phyloP scores from a whole-genome alignment of 2,888 invertebrate species.

The Aphidius colemani region DNA sequence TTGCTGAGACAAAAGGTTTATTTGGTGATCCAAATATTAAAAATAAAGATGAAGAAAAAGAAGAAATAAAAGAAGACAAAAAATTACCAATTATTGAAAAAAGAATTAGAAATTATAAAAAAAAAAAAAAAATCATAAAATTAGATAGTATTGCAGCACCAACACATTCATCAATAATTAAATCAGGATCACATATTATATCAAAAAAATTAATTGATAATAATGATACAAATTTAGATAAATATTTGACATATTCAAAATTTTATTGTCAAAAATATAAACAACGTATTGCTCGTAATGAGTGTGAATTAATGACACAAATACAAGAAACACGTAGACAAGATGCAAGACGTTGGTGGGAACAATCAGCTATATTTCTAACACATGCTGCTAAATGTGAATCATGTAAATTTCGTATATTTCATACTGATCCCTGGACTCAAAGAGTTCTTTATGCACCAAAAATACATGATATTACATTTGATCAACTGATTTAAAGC shows the following conservation, averaged over 20 bases:
- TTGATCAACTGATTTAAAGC: slow-evolving; percentile 16
- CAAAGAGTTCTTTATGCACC: slow-evolving; percentile 43
- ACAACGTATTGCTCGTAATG: slow-evolving; percentile 38
- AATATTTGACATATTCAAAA: background rate
- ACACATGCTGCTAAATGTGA: slow-evolving; percentile 35
- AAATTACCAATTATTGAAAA: slow-evolving; percentile 29
- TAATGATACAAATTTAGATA: background rate
- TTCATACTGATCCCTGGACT: slow-evolving; percentile 46
- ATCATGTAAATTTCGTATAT: slow-evolving; percentile 39
- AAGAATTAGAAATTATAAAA: slow-evolving; percentile 30
- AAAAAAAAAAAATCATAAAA: slow-evolving; percentile 22
- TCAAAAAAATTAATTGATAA: slow-evolving; percentile 18
- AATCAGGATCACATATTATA: slow-evolving; percentile 41
- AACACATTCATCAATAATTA: slow-evolving; percentile 69
- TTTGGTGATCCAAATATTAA: slow-evolving; percentile 64
- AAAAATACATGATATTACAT: slow-evolving; percentile 38
- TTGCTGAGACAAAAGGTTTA: slow-evolving; percentile 79
- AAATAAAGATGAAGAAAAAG: slow-evolving; percentile 38
- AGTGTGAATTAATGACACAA: slow-evolving; percentile 37
- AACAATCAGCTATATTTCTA: slow-evolving; percentile 41
- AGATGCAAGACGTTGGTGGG: slow-evolving; percentile 48
- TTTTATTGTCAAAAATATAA: slow-evolving; percentile 44
- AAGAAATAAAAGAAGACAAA: slow-evolving; percentile 55
- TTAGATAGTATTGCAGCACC: slow-evolving; percentile 70
- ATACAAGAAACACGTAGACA: slow-evolving; percentile 41